Conservation (phyloP, 1,140 invertebrate genomes). For the Laodelphax striatellus region DNA sequence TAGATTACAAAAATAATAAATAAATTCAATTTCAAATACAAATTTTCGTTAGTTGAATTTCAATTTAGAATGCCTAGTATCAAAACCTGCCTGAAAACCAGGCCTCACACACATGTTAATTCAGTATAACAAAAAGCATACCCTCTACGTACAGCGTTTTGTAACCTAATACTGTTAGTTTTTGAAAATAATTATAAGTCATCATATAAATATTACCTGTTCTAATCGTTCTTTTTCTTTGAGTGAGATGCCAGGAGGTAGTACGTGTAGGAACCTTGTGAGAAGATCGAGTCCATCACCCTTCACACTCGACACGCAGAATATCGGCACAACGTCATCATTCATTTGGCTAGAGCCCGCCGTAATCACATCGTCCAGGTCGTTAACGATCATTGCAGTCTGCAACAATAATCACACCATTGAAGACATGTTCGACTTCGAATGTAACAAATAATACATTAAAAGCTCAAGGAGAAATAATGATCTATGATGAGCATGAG, state of each 20-base stretch:
- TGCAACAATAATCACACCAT: constrained; percentile 19
- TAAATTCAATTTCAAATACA: too few relatives aligned
- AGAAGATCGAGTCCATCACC: constrained; percentile 72
- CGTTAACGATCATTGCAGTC: constrained; percentile 52
- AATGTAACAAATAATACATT: too few relatives aligned
- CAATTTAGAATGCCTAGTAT: too few relatives aligned
- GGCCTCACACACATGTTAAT: too few relatives aligned
- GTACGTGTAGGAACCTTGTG: constrained; percentile 62
- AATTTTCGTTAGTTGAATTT: too few relatives aligned
- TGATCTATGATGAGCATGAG: background rate
- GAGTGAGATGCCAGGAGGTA: constrained; percentile 54
- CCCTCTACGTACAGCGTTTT: too few relatives aligned
- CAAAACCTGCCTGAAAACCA: too few relatives aligned
- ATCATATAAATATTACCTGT: constrained; percentile 34
- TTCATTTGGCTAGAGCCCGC: constrained; percentile 47
- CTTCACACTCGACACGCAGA: constrained; percentile 89
- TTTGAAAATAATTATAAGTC: too few relatives aligned
- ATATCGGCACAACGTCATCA: constrained; percentile 69
- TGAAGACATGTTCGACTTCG: too few relatives aligned
- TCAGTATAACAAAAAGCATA: too few relatives aligned
- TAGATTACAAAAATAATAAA: too few relatives aligned
- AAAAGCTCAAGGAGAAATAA: background rate
- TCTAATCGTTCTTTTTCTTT: constrained; percentile 61
- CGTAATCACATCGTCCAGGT: constrained; percentile 59
- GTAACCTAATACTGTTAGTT: too few relatives aligned